Percentiles rank a stretch among this genome's conserved stretches.
Conservation (phyloP, 2,888 invertebrate species). For the Netelia virgata region DNA sequence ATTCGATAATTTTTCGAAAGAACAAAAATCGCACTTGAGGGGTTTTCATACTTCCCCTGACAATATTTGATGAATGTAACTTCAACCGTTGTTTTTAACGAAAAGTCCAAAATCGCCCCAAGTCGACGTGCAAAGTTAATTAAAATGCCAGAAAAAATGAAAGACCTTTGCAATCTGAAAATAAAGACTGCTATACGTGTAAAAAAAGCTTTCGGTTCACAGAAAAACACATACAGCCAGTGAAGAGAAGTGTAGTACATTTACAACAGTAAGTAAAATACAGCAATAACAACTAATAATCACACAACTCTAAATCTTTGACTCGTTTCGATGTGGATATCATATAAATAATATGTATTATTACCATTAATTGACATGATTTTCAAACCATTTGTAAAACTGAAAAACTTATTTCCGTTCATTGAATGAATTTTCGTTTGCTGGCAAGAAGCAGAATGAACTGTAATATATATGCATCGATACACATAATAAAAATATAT, state of each 20-base stretch:
- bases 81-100: no score
- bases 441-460: slow-evolving; percentile 43
- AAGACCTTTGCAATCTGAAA: neutral
- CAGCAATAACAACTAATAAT: slow-evolving; percentile 63
- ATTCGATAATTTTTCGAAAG: no score
- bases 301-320: slow-evolving; percentile 52
- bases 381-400: slow-evolving; percentile 38
- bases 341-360: slow-evolving; percentile 49
- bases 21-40: no score
- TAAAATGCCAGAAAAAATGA: neutral
- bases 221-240: slow-evolving; percentile 7
- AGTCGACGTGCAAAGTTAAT: neutral
- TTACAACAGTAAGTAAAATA: slow-evolving; percentile 63
- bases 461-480: neutral
- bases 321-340: slow-evolving; percentile 57
- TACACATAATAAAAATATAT: slow-evolving; percentile 2
- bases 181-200: neutral
- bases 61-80: no score
- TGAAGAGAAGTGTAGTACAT: slow-evolving; percentile 56
- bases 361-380: slow-evolving; percentile 40
- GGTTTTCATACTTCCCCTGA: no score
- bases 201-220: neutral
- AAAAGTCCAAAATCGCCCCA: neutral
- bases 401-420: slow-evolving; percentile 28
- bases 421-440: slow-evolving; percentile 27